Conservation (phyloP, 2,797 vertebrate species). For the Trichosurus vulpecula region DNA sequence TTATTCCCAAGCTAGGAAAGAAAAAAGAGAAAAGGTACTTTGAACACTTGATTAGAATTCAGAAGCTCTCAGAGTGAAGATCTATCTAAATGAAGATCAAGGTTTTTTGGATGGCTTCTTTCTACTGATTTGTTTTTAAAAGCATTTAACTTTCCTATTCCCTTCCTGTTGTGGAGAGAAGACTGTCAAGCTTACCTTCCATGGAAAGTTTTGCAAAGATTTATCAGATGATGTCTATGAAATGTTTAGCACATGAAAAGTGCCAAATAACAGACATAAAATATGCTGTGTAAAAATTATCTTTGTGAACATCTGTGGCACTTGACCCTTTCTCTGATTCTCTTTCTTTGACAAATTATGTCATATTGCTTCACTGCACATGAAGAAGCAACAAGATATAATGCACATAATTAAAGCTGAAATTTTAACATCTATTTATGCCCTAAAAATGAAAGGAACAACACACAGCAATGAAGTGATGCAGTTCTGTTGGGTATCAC, state of each 20-base stretch:
- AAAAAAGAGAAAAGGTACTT: not conserved
- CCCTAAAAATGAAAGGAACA: constrained; percentile 26
- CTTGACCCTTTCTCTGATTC: constrained; percentile 60
- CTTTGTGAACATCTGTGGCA: constrained; percentile 65
- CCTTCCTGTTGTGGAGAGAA: constrained; percentile 37
- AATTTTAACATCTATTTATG: constrained; percentile 21
- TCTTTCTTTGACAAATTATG: constrained; percentile 66
- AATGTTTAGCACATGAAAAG: constrained; percentile 53
- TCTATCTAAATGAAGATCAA: not conserved
- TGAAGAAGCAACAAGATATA: constrained; percentile 45
- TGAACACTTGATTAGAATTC: constrained; percentile 60
- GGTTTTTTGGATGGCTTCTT: constrained; percentile 36
- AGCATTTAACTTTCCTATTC: constrained; percentile 46
- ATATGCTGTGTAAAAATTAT: constrained; percentile 45
- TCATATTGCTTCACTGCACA: constrained; percentile 54
- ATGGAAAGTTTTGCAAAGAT: constrained; percentile 43
- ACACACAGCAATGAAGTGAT: not conserved
- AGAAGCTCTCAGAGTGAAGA: constrained; percentile 19
- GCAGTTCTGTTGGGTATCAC: not conserved
- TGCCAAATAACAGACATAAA: constrained; percentile 38
- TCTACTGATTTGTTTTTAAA: constrained; percentile 48
- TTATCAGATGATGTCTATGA: constrained; percentile 37
- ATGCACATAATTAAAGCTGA: constrained; percentile 57
- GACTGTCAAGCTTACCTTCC: constrained; percentile 29
- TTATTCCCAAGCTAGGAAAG: not conserved